phyloP scores from a whole-genome alignment of 2,113 vertebrate species.

The Theristicus caerulescens region DNA sequence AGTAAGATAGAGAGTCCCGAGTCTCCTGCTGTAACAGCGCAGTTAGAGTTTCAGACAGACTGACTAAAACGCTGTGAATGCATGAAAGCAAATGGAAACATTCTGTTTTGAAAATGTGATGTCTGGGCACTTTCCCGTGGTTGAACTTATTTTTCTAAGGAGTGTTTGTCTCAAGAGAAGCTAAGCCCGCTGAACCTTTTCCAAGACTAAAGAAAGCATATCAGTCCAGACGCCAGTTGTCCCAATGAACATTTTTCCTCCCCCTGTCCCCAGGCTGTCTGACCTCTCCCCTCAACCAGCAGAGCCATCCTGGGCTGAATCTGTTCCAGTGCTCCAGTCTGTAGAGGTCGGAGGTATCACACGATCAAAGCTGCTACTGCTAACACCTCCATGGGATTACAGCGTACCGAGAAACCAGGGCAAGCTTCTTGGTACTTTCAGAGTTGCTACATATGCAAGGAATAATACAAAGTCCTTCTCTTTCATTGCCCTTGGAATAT shows the following conservation, averaged over 20 bases:
- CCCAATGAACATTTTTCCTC: constrained; percentile 2
- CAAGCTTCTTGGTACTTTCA: not conserved
- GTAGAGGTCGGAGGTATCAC: not conserved
- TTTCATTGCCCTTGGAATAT: not conserved
- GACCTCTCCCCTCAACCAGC: not conserved
- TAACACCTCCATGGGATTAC: not conserved
- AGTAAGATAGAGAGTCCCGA: not conserved
- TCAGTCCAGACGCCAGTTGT: constrained; percentile 11
- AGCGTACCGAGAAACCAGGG: not conserved
- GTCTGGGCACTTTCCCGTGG: constrained; percentile 29
- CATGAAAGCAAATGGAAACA: constrained; percentile 44
- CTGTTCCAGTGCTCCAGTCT: not conserved
- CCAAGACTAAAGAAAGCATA: constrained; percentile 37
- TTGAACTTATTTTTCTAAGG: constrained; percentile 49
- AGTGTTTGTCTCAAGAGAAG: constrained; percentile 18
- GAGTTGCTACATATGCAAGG: not conserved
- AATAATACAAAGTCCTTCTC: not conserved
- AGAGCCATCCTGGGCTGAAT: not conserved
- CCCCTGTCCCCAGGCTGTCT: constrained; percentile 11
- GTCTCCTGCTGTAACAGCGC: not conserved
- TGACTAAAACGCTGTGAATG: not conserved
- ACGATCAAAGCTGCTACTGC: not conserved
- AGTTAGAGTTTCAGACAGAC: constrained; percentile 15
- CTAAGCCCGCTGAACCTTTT: constrained; percentile 35
- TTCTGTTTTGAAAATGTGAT: constrained; percentile 48